Percentiles rank a stretch among this genome's conserved stretches.
Conservation (phyloP, 2,888 invertebrate genomes). For the Schizotus pectinicornis region DNA sequence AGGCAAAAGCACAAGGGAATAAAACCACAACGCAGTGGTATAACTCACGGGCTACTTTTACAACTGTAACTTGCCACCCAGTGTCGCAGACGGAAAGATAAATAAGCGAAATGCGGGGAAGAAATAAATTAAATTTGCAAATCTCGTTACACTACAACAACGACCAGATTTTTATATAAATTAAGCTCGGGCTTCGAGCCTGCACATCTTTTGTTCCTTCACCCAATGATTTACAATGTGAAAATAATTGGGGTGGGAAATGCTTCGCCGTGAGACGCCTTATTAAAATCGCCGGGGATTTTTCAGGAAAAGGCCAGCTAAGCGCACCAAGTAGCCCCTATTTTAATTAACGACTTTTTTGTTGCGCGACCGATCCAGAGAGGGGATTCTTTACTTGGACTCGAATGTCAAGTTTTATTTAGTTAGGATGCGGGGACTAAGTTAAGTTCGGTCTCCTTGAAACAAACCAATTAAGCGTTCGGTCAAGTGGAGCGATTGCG, state of each 20-base stretch:
- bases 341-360: no score
- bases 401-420: no score
- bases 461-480: no score
- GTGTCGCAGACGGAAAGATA: conserved; percentile 38
- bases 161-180: conserved; percentile 24
- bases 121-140: conserved; percentile 40
- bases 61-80: conserved; percentile 41
- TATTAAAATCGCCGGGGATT: no score
- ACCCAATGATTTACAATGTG: conserved; percentile 7
- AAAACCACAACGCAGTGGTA: conserved; percentile 38
- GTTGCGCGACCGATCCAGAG: no score
- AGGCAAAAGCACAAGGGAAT: conserved; percentile 35
- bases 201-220: conserved; percentile 3
- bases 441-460: no score
- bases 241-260: not conserved
- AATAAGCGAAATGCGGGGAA: conserved; percentile 36
- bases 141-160: conserved; percentile 34
- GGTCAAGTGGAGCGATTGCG: no score
- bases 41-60: conserved; percentile 43
- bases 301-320: no score
- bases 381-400: no score
- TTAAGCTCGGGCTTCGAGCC: conserved; percentile 5
- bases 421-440: no score
- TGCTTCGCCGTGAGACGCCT: no score
- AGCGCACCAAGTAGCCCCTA: not conserved